Evolutionary conservation across 2,888 invertebrate species (phyloP), one percentile per base, ranked within the genome.

Genomic region (Koerneria pararmatus): DNA sequence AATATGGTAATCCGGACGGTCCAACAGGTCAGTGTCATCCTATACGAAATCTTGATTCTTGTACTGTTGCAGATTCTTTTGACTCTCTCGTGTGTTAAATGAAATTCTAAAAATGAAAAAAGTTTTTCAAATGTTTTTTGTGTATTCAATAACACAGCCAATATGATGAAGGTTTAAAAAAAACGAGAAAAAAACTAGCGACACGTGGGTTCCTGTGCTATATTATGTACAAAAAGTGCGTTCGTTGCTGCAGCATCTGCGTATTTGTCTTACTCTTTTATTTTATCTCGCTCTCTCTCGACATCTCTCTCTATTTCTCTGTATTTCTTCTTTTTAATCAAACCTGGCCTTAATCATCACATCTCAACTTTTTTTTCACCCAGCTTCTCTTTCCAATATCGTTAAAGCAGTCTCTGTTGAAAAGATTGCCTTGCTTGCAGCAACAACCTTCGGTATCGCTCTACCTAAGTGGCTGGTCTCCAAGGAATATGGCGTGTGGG

Each of bases 401-500:
- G 51, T 51, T 51, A 11, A 2, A 1, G 3, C 22, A 5, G 6
- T 11, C 1, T 4, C n/a, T 24, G 1, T 5, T 53, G 27, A 49
- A n/a, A 24, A 34, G 19, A n/a, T 27, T 53, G 6, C 15, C 58
- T n/a, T n/a, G n/a, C 59, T 83, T 84, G 62, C 78, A 87, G 97
- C 95, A 31, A 97, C 95, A 89, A 93, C 93, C 79, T 98, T 99
- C 88, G 98, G 98, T 68, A 99, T 99, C 84, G 98, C 98, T 6
- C 85, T 99, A 64, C 98, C 98, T 5, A 95, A 97, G 65, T 99
- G 98, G 98, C 95, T 99, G 84, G 95, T 99, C 11, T 95, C 97
- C 83, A 95, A 97, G 84, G 94, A 98, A 85, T 98, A 99, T 84
- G 95, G 95, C 75, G 90, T 97, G 31, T 95, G 94, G 94, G 86